These are phyloP conservation scores for Plotosus lineatus DNA, from an alignment of 2,113 vertebrate species.

Conservation along the genomic window DNA sequence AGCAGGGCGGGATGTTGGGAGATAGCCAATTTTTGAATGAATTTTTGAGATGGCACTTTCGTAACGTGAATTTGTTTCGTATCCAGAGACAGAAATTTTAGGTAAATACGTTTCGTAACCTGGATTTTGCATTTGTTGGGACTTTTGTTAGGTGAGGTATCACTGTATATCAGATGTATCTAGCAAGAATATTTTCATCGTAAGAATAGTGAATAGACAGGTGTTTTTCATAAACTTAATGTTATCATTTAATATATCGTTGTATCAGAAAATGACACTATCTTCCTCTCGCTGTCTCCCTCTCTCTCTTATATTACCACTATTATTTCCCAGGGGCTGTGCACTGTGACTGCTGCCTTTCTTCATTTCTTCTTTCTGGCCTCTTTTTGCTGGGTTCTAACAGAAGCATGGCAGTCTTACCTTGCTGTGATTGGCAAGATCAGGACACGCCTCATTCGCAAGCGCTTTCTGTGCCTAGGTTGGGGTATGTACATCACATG, in stretches of 20 bases:
- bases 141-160: no score
- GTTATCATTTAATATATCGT: not conserved
- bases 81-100: no score
- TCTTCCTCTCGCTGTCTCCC: not conserved
- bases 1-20: no score
- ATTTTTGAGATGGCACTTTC: no score
- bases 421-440: conserved; percentile 96
- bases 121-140: no score
- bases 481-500: conserved; percentile 80
- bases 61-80: no score
- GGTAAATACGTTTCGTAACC: no score
- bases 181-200: no score
- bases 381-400: conserved; percentile 99
- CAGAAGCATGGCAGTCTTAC: conserved; percentile 99
- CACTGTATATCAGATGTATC: no score
- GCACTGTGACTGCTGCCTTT: conserved; percentile 95
- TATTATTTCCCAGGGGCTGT: conserved; percentile 77
- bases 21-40: no score
- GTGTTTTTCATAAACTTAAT: no score
- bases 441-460: conserved; percentile 93
- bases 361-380: conserved; percentile 99
- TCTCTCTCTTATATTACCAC: conserved; percentile 1
- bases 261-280: not conserved
- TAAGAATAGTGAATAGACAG: no score
- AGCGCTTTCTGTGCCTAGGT: conserved; percentile 97